Evolutionary conservation across 2,113 vertebrate species (phyloP), one percentile per base, ranked within the genome.

Genomic region (Arothron firmamentum): DNA sequence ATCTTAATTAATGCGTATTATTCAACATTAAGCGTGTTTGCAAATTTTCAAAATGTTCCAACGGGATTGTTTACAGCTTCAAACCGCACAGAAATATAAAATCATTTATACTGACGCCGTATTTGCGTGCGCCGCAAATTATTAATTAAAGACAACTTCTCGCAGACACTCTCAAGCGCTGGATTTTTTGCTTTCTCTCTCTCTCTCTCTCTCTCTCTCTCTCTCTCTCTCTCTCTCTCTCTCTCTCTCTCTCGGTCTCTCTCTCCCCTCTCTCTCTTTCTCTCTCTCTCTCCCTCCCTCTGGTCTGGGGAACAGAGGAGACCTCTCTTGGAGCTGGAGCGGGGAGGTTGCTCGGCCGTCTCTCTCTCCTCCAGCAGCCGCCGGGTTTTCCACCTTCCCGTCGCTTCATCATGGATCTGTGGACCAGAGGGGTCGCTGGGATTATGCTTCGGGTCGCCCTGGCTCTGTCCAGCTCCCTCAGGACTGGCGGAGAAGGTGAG

Each of bases 401-500:
- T 20, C 55, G 12, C 62, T 14, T 63, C 70, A 72, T 46, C 69
- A 80, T 75, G 82, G 80, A 76, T 61, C 18, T 65, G 23, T 14
- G 74, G 80, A 81, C 46, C 79, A 63, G 63, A 52, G 34, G 52
- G 42, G 14, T 61, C 49, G 19, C 19, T 60, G 51, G 85, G 69
- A 85, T 83, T 78, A 80, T 78, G 25, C 34, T 52, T 52, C 71
- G 21, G 5, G 15, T 81, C 45, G 18, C 12, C 11, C 62, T 84
- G 66, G 52, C 81, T 46, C 74, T 83, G n/a, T 50, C 1, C 48
- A 54, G 66, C 69, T 56, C 55, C 21, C 3, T 0, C 60, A 66
- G 85, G 80, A 75, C 77, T 21, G 47, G 19, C 25, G 78, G 58
- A 67, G 69, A 76, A 83, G 85, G 85, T 87, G 67, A 87, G 80